Evolutionary conservation across 2,888 invertebrate species (phyloP).

Genomic region (Caenorhabditis plicata): DNA sequence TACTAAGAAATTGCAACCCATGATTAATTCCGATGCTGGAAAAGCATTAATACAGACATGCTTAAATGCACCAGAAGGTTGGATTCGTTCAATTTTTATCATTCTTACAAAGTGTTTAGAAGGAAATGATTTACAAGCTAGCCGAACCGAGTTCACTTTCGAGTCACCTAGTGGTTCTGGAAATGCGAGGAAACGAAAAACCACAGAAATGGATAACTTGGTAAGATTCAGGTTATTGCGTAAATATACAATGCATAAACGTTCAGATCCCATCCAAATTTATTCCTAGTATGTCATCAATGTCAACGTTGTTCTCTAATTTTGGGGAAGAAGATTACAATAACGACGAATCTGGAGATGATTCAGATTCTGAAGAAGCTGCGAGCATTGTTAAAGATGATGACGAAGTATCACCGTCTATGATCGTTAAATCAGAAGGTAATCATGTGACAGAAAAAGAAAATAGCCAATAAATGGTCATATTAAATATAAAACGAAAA

Average conservation of each 20-base stretch:
- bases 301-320: constrained; percentile 31
- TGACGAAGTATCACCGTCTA: constrained; percentile 10
- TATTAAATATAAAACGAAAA: too few species aligned
- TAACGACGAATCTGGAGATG: constrained; percentile 42
- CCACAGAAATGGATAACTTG: too few species aligned
- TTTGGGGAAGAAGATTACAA: constrained; percentile 51
- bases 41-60: constrained; percentile 98
- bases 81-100: not conserved
- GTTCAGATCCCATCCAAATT: constrained; percentile 34
- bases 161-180: constrained; percentile 44
- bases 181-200: not conserved
- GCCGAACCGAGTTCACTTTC: constrained; percentile 62
- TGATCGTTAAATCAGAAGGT: constrained; percentile 6
- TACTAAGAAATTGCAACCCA: constrained; percentile 89
- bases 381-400: constrained; percentile 29
- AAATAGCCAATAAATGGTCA: not conserved
- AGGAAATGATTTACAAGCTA: constrained; percentile 31
- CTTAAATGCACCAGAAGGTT: constrained; percentile 78
- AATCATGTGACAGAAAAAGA: not conserved
- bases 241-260: too few species aligned
- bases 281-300: constrained; percentile 49
- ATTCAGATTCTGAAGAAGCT: constrained; percentile 45
- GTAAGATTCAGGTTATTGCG: too few species aligned
- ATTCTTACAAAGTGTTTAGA: constrained; percentile 6
- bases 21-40: constrained; percentile 91